Base-by-base conservation (phyloP, 2,888 invertebrate genomes). In the Lucinisca nassula region DNA sequence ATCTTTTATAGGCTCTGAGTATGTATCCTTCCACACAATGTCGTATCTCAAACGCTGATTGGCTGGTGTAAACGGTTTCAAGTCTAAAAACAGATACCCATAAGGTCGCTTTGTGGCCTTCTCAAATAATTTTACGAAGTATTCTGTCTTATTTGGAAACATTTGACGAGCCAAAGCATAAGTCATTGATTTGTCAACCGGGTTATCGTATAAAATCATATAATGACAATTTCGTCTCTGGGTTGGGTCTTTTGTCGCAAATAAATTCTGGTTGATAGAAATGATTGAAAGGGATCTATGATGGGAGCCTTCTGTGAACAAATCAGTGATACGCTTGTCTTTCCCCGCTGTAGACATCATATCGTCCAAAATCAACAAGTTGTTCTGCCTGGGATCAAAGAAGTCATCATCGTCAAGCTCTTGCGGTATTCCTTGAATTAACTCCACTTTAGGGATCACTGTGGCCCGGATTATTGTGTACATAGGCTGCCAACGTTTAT, bases 361-460 rank as follows among this genome's bases (percentile, higher is more conserved):
- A 82, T 86, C 86, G 49, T 86, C 86, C 45, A 86, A 40, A 38
- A 83, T 35, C 17, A 88, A 27, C 32, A 88, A n/a, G 77, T 85
- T 88, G 77, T 84, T 88, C n/a, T 85, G 30, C 61, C 30, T 79
- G 27, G 76, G 49, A 83, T 83, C 77, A 80, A 88, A 82, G 76
- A 30, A 79, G 79, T 82, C 79, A 49, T 87, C 87, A 17, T 87
- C 82, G 10, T 87, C 84, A 35, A 81, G 61, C 32, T 84, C 82
- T 0, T 24, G 17, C 10, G 88, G 85, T 40, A 85, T 88, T n/a
- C 88, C 83, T 82, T 85, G 82, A 21, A 82, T 79, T 70, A 83
- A 88, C 45, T 88, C 85, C 35, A 88, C 88, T 21, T 37, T 81
- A 14, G 84, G 87, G 17, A 14, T 10, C 37, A 84, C 84, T 51